Evolutionary conservation across 2,888 invertebrate genomes (phyloP).

Genomic region (Deladenus siricidicola): DNA sequence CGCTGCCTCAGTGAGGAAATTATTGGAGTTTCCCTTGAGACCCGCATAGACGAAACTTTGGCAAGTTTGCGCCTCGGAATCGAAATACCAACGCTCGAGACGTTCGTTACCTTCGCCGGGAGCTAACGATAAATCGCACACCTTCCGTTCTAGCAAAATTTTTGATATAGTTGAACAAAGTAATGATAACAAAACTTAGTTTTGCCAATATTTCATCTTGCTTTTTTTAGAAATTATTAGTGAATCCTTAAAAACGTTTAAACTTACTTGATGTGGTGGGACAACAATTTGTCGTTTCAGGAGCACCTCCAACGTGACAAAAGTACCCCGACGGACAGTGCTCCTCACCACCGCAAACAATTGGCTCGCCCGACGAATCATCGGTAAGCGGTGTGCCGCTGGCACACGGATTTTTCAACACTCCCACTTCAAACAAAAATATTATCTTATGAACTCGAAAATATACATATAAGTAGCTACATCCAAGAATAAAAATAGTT

Average conservation of each 20-base stretch:
- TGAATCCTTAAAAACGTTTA: background rate
- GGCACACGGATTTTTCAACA: conserved; percentile 42
- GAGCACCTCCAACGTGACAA: conserved; percentile 49
- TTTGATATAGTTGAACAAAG: too few relatives aligned
- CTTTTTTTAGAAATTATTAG: too few relatives aligned
- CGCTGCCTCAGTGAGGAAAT: conserved; percentile 41
- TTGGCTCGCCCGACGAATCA: conserved; percentile 36
- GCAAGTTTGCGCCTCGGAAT: conserved; percentile 26
- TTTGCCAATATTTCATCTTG: too few relatives aligned
- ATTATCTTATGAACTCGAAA: background rate
- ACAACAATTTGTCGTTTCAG: conserved; percentile 52
- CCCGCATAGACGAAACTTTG: conserved; percentile 27
- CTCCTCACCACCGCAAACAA: conserved; percentile 50
- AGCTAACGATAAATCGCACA: conserved; percentile 39
- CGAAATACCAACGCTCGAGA: conserved; percentile 49
- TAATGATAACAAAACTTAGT: too few relatives aligned
- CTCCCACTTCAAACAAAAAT: background rate
- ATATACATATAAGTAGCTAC: too few relatives aligned
- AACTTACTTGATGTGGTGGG: conserved; percentile 42
- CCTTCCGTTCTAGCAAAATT: conserved; percentile 21
- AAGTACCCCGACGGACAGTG: conserved; percentile 27
- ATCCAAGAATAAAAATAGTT: background rate
- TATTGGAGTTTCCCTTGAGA: conserved; percentile 46
- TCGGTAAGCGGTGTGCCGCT: conserved; percentile 47
- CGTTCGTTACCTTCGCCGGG: conserved; percentile 41